These are phyloP conservation scores for Lethenteron reissneri DNA, from an alignment of 2,113 vertebrate species.

Conservation along the genomic window DNA sequence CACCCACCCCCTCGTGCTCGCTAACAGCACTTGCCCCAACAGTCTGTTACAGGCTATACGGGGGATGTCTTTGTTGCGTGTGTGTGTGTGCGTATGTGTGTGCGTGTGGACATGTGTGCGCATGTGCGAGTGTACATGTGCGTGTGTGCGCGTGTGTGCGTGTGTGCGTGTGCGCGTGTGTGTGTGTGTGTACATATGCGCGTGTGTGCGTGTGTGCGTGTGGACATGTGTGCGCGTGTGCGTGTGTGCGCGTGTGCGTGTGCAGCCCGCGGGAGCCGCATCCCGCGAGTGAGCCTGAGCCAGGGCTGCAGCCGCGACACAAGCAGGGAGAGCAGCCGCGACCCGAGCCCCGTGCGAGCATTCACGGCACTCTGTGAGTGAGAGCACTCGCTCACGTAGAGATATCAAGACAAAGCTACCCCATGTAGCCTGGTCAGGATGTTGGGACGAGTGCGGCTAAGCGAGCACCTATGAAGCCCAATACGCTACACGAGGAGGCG, in stretches of 20 bases:
- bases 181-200: not conserved
- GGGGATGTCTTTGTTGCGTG: not conserved
- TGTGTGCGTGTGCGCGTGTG: not conserved
- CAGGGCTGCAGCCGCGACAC: conserved; percentile 5
- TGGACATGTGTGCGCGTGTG: not conserved
- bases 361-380: not conserved
- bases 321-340: conserved; percentile 3
- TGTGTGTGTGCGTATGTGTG: not conserved
- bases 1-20: too few relatives aligned
- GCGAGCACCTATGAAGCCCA: too few relatives aligned
- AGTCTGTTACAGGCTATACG: too few relatives aligned
- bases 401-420: too few relatives aligned
- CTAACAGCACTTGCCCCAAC: too few relatives aligned
- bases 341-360: not conserved
- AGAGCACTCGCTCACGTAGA: not conserved
- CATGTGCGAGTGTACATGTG: not conserved
- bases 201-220: not conserved
- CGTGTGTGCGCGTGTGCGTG: not conserved
- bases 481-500: too few relatives aligned
- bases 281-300: not conserved
- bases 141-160: not conserved
- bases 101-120: not conserved
- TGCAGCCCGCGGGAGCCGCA: not conserved
- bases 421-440: too few relatives aligned
- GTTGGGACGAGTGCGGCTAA: too few relatives aligned